A percentile compares a stretch with the other conserved stretches of the same genome.
Evolutionary conservation across 2,797 vertebrate genomes (phyloP).

Genomic region (Babyrousa celebensis): DNA sequence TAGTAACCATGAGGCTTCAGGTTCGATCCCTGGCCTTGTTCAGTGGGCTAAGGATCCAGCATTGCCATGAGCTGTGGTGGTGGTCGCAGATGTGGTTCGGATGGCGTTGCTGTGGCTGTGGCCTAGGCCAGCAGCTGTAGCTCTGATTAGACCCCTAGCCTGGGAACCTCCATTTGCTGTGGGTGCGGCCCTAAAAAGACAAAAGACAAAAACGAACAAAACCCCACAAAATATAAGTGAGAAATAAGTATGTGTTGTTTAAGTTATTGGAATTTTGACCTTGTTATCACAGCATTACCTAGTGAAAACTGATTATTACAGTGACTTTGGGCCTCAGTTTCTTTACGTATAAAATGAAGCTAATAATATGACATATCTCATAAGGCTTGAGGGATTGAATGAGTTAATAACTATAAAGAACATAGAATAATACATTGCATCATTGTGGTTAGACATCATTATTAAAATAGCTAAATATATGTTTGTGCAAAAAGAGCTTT

Average conservation of each 20-base stretch:
- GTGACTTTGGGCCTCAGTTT: not conserved
- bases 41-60: too few relatives aligned
- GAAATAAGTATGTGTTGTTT: not conserved
- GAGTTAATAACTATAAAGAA: slow-evolving; percentile 2
- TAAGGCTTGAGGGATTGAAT: not conserved
- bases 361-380: not conserved
- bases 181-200: too few relatives aligned
- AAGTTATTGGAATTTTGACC: not conserved
- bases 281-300: not conserved
- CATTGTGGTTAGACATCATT: not conserved
- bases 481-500: not conserved
- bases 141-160: too few relatives aligned
- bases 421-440: not conserved
- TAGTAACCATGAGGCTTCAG: too few relatives aligned
- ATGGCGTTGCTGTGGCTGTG: too few relatives aligned
- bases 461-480: slow-evolving; percentile 34
- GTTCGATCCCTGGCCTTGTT: too few relatives aligned
- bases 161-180: too few relatives aligned
- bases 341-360: not conserved
- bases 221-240: not conserved
- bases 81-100: too few relatives aligned
- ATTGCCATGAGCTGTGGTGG: too few relatives aligned
- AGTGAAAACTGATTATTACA: slow-evolving; percentile 5
- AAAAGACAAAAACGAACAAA: too few relatives aligned
- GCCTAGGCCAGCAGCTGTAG: too few relatives aligned